phyloP scores from a whole-genome alignment of 2,113 vertebrate species.

The Andinoacara biseriatus region DNA sequence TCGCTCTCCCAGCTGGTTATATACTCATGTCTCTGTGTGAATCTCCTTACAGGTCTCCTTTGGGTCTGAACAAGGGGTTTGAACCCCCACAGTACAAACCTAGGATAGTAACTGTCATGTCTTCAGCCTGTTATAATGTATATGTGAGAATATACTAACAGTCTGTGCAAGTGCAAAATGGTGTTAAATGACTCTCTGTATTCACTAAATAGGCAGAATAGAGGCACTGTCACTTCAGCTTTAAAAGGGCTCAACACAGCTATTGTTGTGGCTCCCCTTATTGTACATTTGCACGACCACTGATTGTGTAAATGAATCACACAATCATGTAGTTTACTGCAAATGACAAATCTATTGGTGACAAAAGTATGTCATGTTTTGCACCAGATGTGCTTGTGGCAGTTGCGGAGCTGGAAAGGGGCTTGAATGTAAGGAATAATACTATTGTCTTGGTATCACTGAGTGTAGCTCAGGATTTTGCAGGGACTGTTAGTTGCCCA shows the following conservation, averaged over 20 bases:
- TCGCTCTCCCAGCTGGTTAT: too few relatives aligned
- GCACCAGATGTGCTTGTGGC: neutral
- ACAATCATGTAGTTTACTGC: neutral
- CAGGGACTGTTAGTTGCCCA: neutral
- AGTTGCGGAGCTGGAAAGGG: neutral
- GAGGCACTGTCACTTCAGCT: neutral
- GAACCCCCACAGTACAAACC: too few relatives aligned
- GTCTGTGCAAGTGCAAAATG: neutral
- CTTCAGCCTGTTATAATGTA: fast-evolving
- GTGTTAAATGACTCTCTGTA: neutral
- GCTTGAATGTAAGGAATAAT: neutral
- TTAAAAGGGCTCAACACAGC: neutral
- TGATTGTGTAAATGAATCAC: neutral
- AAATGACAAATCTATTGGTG: fast-evolving
- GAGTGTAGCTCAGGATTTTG: neutral
- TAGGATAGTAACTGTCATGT: neutral
- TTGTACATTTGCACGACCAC: neutral
- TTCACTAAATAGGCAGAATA: neutral
- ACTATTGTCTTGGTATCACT: neutral
- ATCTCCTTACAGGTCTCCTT: too few relatives aligned
- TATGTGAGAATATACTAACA: neutral
- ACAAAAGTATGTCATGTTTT: neutral
- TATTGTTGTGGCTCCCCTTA: neutral
- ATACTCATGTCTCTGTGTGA: too few relatives aligned
- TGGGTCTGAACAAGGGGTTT: too few relatives aligned